These are phyloP conservation scores for Papilio elwesi DNA, from an alignment of 2,888 invertebrate genomes.

Conservation along the genomic window DNA sequence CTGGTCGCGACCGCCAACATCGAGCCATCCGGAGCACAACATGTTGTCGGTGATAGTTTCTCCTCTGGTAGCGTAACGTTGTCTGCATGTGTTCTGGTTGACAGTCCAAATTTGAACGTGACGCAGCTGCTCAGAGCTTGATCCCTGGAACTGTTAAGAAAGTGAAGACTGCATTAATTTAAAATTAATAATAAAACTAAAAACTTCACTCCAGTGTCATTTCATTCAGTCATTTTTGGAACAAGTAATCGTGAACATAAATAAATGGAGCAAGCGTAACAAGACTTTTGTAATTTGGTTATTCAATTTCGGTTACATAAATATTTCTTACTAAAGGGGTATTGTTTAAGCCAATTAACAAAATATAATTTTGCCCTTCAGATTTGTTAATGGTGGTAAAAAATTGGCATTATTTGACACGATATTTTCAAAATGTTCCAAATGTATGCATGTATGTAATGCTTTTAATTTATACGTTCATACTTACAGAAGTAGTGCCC, in stretches of 20 bases:
- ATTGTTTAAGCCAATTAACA: no score
- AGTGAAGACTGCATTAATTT: constrained; percentile 37
- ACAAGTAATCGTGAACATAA: neutral
- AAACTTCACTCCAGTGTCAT: neutral
- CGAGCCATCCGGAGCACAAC: constrained; percentile 59
- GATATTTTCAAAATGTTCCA: neutral
- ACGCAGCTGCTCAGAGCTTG: constrained; percentile 52
- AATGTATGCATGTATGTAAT: neutral
- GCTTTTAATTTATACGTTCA: neutral
- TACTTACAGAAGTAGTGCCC: constrained; percentile 58
- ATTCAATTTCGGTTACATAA: no score
- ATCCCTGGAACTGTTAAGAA: constrained; percentile 52
- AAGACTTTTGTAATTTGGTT: no score
- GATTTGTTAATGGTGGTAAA: no score
- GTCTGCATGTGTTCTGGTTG: constrained; percentile 52
- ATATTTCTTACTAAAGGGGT: no score
- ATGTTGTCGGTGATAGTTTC: constrained; percentile 52
- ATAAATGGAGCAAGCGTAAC: no score
- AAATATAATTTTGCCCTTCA: no score
- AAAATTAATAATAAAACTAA: constrained; percentile 30
- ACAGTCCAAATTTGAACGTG: constrained; percentile 55
- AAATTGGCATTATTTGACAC: no score
- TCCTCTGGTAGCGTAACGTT: constrained; percentile 48
- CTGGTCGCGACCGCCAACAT: constrained; percentile 57
- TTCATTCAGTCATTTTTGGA: neutral